Evolutionary conservation across 2,888 invertebrate species (phyloP), one percentile per base, ranked within the genome.

Genomic region (Byasa hedistus): DNA sequence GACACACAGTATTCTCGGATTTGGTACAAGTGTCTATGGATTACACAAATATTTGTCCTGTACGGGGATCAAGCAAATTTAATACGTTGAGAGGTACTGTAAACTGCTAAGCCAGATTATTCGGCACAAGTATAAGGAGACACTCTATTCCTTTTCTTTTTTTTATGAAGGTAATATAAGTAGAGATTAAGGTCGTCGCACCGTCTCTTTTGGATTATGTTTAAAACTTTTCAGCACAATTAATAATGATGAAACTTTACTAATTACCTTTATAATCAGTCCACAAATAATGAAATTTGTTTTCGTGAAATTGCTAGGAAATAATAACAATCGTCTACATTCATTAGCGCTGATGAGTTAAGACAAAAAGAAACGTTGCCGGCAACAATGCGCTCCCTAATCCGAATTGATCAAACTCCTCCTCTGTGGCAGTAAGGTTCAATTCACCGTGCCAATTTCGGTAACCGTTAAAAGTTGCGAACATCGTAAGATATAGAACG

Each of bases 401-500:
- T 27, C 56, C 27, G 48, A 59, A 65, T 60, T 44, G 65, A 60
- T 36, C 65, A 59, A 60, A 56, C 60, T 56, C 17, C 48, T 48
- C 32, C 22, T 27, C 27, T 17, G 4, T 3, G 24, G 27, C 27
- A 27, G 17, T 48, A 60, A 48, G 24, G 52, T n/a, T 39, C 36
- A 58, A 57, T 64, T 58, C 57, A 10, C 19, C 39, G n/a, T 21
- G 39, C 19, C 61, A 39, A 36, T 10, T 58, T 36, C n/a, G 52
- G 22, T 54, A 54, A 54, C 52, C 22, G 22, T 54, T 22, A 22
- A 54, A 54, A 22, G 52, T 54, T 54, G 52, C 22, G 52, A 54
- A 54, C 52, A 21, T 54, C 22, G 52, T 54, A 54, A 54, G 52
- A 54, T 54, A n/a, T 54, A 12, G 22, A 54, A 54, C 22, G 52